Evolutionary conservation across 1,140 invertebrate genomes (phyloP).

Genomic region (Eumeta japonica): DNA sequence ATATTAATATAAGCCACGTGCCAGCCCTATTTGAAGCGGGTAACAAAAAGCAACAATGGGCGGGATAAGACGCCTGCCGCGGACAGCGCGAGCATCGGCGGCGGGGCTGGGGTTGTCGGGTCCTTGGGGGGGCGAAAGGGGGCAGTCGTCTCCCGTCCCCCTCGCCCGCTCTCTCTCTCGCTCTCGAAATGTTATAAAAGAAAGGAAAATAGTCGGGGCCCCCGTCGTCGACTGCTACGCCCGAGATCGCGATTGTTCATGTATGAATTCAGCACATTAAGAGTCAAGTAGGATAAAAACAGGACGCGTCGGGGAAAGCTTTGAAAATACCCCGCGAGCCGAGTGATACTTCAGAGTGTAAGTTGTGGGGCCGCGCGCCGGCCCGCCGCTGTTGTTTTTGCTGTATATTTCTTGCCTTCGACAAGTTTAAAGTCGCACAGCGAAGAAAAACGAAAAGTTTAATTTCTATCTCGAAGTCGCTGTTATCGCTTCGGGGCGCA

Average conservation of each 20-base stretch:
- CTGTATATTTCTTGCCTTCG: no score
- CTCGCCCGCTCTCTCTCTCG: not conserved
- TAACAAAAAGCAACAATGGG: not conserved
- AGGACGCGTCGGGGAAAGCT: constrained; percentile 45
- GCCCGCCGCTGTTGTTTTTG: no score
- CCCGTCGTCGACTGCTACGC: constrained; percentile 11
- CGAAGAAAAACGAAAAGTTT: no score
- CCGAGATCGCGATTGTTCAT: constrained; percentile 52
- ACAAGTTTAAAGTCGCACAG: no score
- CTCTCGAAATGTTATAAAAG: constrained; percentile 29
- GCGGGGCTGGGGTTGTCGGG: not conserved
- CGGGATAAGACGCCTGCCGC: not conserved
- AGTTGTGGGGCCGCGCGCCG: no score
- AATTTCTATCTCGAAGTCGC: no score
- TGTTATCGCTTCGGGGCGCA: no score
- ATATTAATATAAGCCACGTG: constrained; percentile 1
- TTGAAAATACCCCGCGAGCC: no score
- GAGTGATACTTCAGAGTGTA: no score
- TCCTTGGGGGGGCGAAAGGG: not conserved
- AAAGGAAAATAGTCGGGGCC: constrained; percentile 23
- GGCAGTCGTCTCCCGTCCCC: not conserved
- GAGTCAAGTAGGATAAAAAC: constrained; percentile 61
- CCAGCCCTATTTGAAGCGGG: not conserved
- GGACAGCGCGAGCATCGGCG: no score
- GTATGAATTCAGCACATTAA: constrained; percentile 61